A percentile compares a stretch with the other conserved stretches of the same genome.
phyloP scores from a whole-genome alignment of 2,113 vertebrate species.

The Polyodon spathula region DNA sequence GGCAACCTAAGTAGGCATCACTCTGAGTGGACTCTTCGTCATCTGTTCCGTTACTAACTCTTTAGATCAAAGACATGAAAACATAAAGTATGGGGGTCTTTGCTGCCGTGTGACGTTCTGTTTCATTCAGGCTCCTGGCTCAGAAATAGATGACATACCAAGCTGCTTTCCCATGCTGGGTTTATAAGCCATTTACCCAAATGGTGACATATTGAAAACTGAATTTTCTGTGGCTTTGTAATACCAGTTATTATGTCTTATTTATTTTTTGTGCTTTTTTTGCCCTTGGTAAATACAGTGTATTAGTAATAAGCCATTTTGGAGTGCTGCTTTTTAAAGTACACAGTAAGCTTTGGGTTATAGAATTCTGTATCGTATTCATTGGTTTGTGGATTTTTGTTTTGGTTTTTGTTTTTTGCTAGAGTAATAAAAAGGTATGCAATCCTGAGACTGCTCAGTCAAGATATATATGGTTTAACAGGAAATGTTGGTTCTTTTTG shows the following conservation, averaged over 20 bases:
- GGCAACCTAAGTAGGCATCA: constrained; percentile 44
- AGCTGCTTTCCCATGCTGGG: constrained; percentile 28
- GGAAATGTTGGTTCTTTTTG: too few relatives aligned
- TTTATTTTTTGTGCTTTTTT: too few relatives aligned
- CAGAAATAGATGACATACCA: constrained; percentile 20
- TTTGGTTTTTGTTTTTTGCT: too few relatives aligned
- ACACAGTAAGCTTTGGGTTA: too few relatives aligned
- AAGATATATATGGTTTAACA: too few relatives aligned
- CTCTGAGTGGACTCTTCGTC: constrained; percentile 33
- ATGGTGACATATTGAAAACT: constrained; percentile 40
- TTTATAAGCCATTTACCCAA: constrained; percentile 46
- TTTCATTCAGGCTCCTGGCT: constrained; percentile 33
- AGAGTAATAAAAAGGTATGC: too few relatives aligned
- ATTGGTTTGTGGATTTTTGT: too few relatives aligned
- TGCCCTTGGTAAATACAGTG: too few relatives aligned
- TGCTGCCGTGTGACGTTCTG: constrained; percentile 21
- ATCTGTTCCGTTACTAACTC: constrained; percentile 14
- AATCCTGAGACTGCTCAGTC: too few relatives aligned
- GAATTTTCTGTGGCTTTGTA: constrained; percentile 42
- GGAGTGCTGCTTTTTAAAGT: too few relatives aligned
- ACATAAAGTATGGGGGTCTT: constrained; percentile 25
- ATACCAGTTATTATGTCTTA: constrained; percentile 45
- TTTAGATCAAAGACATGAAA: constrained; percentile 32
- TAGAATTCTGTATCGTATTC: too few relatives aligned
- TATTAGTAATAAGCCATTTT: too few relatives aligned